phyloP scores from a whole-genome alignment of 2,888 invertebrate genomes.

The Shargacucullia verbasci region DNA sequence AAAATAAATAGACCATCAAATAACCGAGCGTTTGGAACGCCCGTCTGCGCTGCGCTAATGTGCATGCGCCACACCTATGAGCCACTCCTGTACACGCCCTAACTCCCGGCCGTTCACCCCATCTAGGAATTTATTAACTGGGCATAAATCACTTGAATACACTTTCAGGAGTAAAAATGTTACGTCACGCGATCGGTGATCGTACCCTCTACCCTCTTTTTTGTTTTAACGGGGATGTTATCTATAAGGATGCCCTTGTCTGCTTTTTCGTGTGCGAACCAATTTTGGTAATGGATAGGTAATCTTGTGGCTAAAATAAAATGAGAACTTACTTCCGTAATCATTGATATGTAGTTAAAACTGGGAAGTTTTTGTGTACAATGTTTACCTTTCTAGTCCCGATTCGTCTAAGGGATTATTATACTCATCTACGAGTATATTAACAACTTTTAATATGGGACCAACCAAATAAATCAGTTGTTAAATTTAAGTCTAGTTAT shows the following conservation, averaged over 20 bases:
- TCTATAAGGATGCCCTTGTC: slow-evolving; percentile 35
- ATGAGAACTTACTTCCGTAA: background rate
- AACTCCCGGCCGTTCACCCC: slow-evolving; percentile 71
- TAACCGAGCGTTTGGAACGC: slow-evolving; percentile 24
- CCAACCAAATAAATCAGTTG: no score
- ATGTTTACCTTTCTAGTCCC: no score
- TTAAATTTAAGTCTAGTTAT: no score
- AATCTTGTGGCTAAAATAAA: slow-evolving; percentile 23
- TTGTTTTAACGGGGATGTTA: slow-evolving; percentile 65
- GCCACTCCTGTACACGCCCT: slow-evolving; percentile 69
- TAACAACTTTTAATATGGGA: no score
- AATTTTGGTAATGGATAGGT: slow-evolving; percentile 52
- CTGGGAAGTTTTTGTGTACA: no score
- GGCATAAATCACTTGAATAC: slow-evolving; percentile 70
- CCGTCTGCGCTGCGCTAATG: slow-evolving; percentile 58
- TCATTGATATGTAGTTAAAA: no score
- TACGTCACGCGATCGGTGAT: slow-evolving; percentile 69
- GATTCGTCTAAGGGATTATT: no score
- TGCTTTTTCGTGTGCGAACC: slow-evolving; percentile 34
- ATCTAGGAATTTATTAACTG: slow-evolving; percentile 80
- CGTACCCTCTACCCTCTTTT: slow-evolving; percentile 63
- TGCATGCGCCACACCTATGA: slow-evolving; percentile 66
- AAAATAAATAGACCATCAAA: slow-evolving; percentile 6
- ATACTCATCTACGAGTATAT: no score
- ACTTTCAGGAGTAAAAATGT: slow-evolving; percentile 66